These are phyloP conservation scores for Eudyptes chrysolophus DNA, from an alignment of 2,113 vertebrate genomes.

Conservation along the genomic window DNA sequence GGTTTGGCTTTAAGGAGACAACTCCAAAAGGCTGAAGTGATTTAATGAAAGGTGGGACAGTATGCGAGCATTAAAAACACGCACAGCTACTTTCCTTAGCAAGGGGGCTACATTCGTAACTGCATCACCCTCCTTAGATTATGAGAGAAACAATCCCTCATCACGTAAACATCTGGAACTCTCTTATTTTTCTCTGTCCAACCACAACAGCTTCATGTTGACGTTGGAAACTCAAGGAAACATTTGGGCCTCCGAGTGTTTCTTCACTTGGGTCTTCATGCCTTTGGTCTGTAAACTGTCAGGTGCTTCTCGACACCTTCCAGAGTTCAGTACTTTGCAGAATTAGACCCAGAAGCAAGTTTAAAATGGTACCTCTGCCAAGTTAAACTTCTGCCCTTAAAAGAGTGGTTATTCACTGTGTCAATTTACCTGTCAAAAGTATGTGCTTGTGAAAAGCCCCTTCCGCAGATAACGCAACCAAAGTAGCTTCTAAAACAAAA, in stretches of 20 bases:
- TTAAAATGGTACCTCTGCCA: neutral
- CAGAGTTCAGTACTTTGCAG: neutral
- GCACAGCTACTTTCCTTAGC: neutral
- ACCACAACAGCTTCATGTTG: neutral
- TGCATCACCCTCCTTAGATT: neutral
- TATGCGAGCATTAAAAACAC: neutral
- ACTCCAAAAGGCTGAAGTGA: neutral
- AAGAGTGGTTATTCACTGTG: neutral
- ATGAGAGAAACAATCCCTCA: neutral
- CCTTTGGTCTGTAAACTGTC: conserved; percentile 6
- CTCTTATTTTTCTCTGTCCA: neutral
- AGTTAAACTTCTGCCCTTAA: neutral
- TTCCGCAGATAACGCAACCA: neutral
- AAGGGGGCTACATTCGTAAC: neutral
- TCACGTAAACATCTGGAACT: neutral
- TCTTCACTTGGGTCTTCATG: neutral
- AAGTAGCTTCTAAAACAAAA: neutral
- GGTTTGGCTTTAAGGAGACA: neutral
- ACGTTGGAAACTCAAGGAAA: neutral
- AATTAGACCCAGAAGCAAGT: neutral
- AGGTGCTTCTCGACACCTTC: conserved; percentile 25
- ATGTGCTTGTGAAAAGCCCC: neutral
- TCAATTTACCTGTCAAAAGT: conserved; percentile 18
- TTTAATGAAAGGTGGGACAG: neutral
- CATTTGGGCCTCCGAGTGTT: neutral